Conservation (phyloP, 1,140 invertebrate species). For the Neodiprion fabricii region DNA sequence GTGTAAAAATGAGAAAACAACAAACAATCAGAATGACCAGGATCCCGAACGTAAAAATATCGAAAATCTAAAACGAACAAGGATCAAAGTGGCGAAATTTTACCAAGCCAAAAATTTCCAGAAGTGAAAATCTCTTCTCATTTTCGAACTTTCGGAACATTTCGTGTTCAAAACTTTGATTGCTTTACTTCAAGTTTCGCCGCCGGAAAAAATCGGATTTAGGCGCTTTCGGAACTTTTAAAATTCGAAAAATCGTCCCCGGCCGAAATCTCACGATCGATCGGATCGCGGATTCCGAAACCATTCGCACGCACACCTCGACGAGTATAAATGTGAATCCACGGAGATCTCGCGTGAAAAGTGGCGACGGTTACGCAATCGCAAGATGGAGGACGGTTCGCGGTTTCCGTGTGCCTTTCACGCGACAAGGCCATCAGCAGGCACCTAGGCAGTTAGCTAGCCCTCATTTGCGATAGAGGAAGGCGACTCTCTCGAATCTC, state of each 20-base stretch:
- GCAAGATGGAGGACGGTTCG: conserved; percentile 43
- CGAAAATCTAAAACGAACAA: no score
- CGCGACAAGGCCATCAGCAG: conserved; percentile 49
- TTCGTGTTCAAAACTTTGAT: no score
- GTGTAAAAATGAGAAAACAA: no score
- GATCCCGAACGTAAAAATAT: no score
- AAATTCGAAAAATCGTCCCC: background rate
- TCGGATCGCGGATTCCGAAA: conserved; percentile 1
- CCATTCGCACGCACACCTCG: background rate
- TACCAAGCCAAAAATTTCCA: no score
- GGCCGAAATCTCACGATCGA: background rate
- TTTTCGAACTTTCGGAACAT: no score
- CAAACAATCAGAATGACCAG: no score
- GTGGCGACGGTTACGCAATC: conserved; percentile 42
- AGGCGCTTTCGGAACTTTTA: no score
- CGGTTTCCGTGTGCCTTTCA: conserved; percentile 54
- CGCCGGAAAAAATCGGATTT: no score
- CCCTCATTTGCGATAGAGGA: background rate
- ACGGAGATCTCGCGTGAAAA: conserved; percentile 39
- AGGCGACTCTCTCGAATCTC: background rate
- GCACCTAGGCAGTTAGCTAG: background rate
- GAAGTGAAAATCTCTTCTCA: no score
- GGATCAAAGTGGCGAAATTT: no score
- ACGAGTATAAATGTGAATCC: conserved; percentile 15
- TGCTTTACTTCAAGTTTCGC: no score